phyloP scores from a whole-genome alignment of 2,888 invertebrate genomes.

The Eupithecia centaureata region DNA sequence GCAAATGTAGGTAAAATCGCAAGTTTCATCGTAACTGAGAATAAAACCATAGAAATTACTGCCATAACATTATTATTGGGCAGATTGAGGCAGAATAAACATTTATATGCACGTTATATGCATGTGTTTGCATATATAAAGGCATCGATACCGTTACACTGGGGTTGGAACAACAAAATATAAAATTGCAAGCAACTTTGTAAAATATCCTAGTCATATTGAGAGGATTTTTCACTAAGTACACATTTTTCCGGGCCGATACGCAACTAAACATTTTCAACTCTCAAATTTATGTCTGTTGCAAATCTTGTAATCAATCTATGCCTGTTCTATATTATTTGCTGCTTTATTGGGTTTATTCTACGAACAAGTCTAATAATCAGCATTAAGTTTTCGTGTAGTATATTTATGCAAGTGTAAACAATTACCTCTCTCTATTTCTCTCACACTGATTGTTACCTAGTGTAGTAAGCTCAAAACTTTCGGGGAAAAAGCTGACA shows the following conservation, averaged over 20 bases:
- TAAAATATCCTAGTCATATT: constrained; percentile 13
- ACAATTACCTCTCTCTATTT: too few relatives aligned
- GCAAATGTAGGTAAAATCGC: background rate
- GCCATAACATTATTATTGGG: constrained; percentile 31
- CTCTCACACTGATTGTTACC: too few relatives aligned
- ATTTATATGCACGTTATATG: constrained; percentile 30
- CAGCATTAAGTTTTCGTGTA: too few relatives aligned
- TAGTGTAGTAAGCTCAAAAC: too few relatives aligned
- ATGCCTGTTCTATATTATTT: background rate
- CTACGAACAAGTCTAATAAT: too few relatives aligned
- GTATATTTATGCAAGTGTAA: too few relatives aligned
- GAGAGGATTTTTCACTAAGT: constrained; percentile 8
- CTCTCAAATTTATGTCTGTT: background rate
- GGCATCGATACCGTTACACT: constrained; percentile 27
- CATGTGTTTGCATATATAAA: constrained; percentile 37
- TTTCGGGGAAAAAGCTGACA: too few relatives aligned
- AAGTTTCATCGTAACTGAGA: constrained; percentile 25
- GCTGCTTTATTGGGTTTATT: too few relatives aligned
- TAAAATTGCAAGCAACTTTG: constrained; percentile 31
- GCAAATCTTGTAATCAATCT: background rate
- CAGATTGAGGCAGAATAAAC: constrained; percentile 19
- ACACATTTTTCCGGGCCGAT: background rate
- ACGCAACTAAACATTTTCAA: background rate
- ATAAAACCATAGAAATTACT: constrained; percentile 36
- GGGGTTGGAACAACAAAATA: constrained; percentile 24